A percentile compares a stretch with the other conserved stretches of the same genome.
These are phyloP conservation scores for Psittacula echo DNA, from an alignment of 2,797 vertebrate genomes.

Conservation along the genomic window DNA sequence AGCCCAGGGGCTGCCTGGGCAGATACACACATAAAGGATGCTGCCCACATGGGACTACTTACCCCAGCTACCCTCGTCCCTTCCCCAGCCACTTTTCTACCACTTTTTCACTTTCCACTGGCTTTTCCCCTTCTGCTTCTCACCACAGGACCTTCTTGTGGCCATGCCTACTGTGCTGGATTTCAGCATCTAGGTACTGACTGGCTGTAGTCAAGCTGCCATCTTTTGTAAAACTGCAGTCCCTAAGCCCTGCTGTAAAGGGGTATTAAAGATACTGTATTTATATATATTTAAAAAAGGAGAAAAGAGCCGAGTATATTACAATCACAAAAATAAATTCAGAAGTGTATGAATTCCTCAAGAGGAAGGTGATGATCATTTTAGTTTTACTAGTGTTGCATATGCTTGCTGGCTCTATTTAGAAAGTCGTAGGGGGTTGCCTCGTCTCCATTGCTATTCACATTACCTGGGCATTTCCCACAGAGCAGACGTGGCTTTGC, in stretches of 20 bases:
- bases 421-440: slow-evolving; percentile 39
- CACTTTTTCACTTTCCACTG: background rate
- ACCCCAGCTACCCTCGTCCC: fast-evolving
- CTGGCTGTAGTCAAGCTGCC: background rate
- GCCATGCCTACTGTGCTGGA: background rate
- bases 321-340: background rate
- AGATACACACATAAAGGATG: background rate
- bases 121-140: background rate
- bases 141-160: fast-evolving
- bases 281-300: background rate
- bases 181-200: background rate
- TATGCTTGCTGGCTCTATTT: slow-evolving; percentile 29
- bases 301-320: background rate
- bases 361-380: background rate
- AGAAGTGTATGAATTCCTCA: slow-evolving; percentile 10
- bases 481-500: background rate
- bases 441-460: background rate
- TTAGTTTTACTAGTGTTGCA: background rate
- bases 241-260: background rate
- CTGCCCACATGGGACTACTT: background rate
- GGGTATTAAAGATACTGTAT: background rate
- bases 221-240: background rate
- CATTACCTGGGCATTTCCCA: slow-evolving; percentile 31
- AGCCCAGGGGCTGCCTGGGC: background rate
- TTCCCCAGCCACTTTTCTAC: background rate